Percentiles rank a stretch among this genome's conserved stretches.
Conservation (phyloP, 2,797 vertebrate genomes). For the Phrynocephalus forsythii region DNA sequence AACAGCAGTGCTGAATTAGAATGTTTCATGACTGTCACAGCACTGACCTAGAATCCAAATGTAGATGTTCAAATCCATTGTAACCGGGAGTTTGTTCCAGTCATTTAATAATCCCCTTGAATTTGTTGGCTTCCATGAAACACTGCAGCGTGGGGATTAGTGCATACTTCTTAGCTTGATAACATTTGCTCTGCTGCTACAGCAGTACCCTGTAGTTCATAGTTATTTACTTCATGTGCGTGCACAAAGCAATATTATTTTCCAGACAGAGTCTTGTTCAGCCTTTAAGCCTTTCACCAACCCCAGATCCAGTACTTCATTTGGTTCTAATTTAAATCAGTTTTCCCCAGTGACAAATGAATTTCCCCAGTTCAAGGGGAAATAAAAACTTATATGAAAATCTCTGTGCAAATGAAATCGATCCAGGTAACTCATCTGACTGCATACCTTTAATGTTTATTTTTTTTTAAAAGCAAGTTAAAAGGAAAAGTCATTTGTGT, state of each 20-base stretch:
- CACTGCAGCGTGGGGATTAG: conserved; percentile 39
- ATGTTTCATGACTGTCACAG: background rate
- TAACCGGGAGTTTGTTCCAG: conserved; percentile 52
- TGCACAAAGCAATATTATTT: conserved; percentile 42
- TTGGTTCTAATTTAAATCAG: conserved; percentile 34
- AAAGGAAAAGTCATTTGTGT: background rate
- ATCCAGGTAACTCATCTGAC: background rate
- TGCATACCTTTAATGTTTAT: background rate
- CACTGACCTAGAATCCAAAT: conserved; percentile 52
- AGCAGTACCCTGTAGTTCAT: background rate
- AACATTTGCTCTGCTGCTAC: conserved; percentile 53
- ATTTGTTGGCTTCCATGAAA: conserved; percentile 59
- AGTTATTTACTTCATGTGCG: background rate
- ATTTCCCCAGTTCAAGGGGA: background rate
- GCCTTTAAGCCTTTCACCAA: conserved; percentile 45
- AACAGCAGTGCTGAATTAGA: background rate
- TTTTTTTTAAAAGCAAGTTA: background rate
- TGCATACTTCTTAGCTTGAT: conserved; percentile 31
- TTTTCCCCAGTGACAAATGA: background rate
- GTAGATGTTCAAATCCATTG: conserved; percentile 50
- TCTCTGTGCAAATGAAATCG: conserved; percentile 4
- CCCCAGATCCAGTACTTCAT: conserved; percentile 44
- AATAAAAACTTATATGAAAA: background rate
- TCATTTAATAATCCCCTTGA: conserved; percentile 61
- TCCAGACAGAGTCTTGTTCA: conserved; percentile 33